These are phyloP conservation scores for Mimachlamys varia DNA, from an alignment of 2,888 invertebrate genomes.

Conservation along the genomic window DNA sequence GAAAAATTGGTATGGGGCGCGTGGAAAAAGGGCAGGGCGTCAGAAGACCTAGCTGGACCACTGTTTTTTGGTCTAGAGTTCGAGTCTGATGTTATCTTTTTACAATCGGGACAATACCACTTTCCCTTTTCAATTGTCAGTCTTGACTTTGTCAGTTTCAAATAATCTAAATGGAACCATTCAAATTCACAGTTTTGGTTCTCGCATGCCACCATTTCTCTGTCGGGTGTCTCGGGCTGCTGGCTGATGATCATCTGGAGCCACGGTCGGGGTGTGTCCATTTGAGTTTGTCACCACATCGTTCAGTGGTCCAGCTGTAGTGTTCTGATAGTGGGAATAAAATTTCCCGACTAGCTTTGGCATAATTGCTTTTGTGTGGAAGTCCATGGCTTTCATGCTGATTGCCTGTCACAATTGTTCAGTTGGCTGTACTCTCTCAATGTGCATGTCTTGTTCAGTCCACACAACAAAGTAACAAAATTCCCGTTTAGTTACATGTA, in stretches of 20 bases:
- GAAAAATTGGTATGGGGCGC: too few species aligned
- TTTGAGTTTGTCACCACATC: not conserved
- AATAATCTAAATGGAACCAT: constrained; percentile 44
- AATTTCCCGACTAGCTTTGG: constrained; percentile 51
- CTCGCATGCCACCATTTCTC: constrained; percentile 45
- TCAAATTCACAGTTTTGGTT: constrained; percentile 43
- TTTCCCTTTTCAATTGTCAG: constrained; percentile 43
- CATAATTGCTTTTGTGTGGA: constrained; percentile 49
- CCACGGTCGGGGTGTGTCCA: not conserved
- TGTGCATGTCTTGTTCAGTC: constrained; percentile 43
- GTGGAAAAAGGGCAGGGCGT: too few species aligned
- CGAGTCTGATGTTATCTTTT: constrained; percentile 9
- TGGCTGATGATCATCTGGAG: not conserved
- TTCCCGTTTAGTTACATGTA: constrained; percentile 46
- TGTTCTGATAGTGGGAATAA: constrained; percentile 12
- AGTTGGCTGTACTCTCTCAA: constrained; percentile 45
- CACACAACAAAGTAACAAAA: constrained; percentile 54
- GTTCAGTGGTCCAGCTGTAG: not conserved
- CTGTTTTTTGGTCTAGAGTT: too few species aligned
- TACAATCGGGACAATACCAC: constrained; percentile 47
- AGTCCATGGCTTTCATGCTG: constrained; percentile 41
- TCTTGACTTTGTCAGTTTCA: constrained; percentile 20
- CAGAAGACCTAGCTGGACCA: too few species aligned
- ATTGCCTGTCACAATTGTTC: constrained; percentile 35
- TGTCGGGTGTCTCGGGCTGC: constrained; percentile 36